A percentile compares a stretch with the other conserved stretches of the same genome.
phyloP scores from a whole-genome alignment of 2,888 invertebrate genomes.

The Toxonevra muliebris region DNA sequence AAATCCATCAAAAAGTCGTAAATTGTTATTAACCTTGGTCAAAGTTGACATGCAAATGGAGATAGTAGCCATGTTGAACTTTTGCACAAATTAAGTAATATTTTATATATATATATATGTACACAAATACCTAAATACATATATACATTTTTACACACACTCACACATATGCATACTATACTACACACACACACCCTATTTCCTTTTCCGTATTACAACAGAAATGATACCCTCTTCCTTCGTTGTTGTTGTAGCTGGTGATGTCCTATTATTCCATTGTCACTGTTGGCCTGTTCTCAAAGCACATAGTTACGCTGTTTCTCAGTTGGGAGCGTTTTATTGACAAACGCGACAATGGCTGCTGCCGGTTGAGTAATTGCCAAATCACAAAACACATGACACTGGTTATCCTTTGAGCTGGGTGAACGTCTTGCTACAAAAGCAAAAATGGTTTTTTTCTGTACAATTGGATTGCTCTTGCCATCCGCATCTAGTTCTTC shows the following conservation, averaged over 20 bases:
- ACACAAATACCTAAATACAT: too few species aligned
- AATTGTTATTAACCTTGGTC: too few species aligned
- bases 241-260: conserved; percentile 1
- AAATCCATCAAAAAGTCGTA: too few species aligned
- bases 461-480: conserved; percentile 34
- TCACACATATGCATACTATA: too few species aligned
- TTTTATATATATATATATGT: too few species aligned
- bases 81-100: too few species aligned
- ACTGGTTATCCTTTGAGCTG: conserved; percentile 90
- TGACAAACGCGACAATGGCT: conserved; percentile 79
- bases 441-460: conserved; percentile 86
- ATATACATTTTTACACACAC: too few species aligned
- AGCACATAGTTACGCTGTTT: conserved; percentile 60
- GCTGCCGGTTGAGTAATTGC: conserved; percentile 94
- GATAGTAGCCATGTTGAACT: too few species aligned
- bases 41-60: too few species aligned
- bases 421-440: conserved; percentile 92
- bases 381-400: conserved; percentile 96
- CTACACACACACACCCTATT: too few species aligned
- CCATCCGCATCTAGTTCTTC: conserved; percentile 17
- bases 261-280: background rate
- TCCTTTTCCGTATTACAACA: background rate
- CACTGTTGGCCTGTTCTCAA: conserved; percentile 34
- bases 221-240: conserved; percentile 18
- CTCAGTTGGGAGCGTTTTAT: conserved; percentile 63